A percentile compares a stretch with the other conserved stretches of the same genome.
These are phyloP conservation scores for Phengaris arion DNA, from an alignment of 2,888 invertebrate species.

Conservation along the genomic window DNA sequence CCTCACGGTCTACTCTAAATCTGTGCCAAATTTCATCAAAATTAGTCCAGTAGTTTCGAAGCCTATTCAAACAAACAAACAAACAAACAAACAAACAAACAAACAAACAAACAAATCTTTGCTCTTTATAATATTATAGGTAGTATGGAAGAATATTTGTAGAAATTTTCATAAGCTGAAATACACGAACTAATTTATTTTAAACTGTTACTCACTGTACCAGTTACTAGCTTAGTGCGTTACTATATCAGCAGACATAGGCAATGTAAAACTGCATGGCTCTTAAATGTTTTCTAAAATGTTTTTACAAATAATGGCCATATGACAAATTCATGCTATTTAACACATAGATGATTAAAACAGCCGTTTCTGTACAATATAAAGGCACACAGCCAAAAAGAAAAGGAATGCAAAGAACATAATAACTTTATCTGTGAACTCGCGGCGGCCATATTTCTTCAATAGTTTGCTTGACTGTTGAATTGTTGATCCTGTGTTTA, in stretches of 20 bases:
- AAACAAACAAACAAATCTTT: too few species aligned
- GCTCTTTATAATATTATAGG: too few species aligned
- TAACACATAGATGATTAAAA: slow-evolving; percentile 72
- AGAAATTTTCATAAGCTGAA: too few species aligned
- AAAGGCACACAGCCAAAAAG: slow-evolving; percentile 93
- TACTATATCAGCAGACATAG: background rate
- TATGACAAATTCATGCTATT: background rate
- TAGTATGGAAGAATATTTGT: too few species aligned
- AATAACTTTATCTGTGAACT: slow-evolving; percentile 96
- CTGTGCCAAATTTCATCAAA: too few species aligned
- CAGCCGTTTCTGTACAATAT: slow-evolving; percentile 94
- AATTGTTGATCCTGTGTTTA: slow-evolving; percentile 91
- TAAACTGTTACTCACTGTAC: background rate
- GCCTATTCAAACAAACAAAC: too few species aligned
- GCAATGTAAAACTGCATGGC: background rate
- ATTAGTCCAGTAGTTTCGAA: too few species aligned
- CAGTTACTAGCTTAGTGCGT: background rate
- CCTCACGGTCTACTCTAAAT: too few species aligned
- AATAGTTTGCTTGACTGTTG: slow-evolving; percentile 93
- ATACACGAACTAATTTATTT: background rate
- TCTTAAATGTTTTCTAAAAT: background rate
- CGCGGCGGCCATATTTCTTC: slow-evolving; percentile 95
- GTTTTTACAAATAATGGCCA: background rate
- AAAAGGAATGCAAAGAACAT: slow-evolving; percentile 92
- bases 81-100: too few species aligned